Evolutionary conservation across 37 sponge, comb jelly and placozoan species (phyloP), one percentile per base, ranked within the genome.

Genomic region (Spongilla lacustris): DNA sequence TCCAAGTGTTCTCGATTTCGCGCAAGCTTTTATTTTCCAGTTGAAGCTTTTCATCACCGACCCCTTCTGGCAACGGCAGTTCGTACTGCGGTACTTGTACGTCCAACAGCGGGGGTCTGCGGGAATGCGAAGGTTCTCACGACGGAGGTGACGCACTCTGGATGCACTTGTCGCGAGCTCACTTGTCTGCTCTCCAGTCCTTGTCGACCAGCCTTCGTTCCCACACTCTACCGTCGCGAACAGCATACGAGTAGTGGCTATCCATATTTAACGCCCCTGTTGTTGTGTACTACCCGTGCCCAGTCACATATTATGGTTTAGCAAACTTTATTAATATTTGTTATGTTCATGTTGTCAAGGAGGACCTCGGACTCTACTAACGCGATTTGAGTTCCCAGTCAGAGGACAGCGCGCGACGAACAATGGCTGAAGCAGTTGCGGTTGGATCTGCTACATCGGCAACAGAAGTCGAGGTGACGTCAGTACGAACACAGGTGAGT

Each of bases 1-100:
- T 74, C 94, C 94, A 93, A 25, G 66, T 79, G 41, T 90, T 82
- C 46, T 93, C 94, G 6, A 86, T 75, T 23, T 93, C 88, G 24
- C 84, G 75, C 29, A 84, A 73, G 73, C 87, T 89, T 77, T 84
- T 68, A 29, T 74, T 71, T 68, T 83, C 83, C 22, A 84, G 68
- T 30, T 81, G 87, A 30, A 84, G 58, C 49, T 88, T 76, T 31
- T 93, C 91, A 24, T 88, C 84, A 13, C 87, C 91, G 36, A 90
- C 84, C 3, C 88, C 94, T 66, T 94, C 94, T 11, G 94, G 94
- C 31, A 94, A 71, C 21, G 94, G 91, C 0, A 90, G 85, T 79
- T 90, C 91, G 79, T 90, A 79, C 10, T 70, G 77, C 21, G 94
- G 94, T 22, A 94, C 91, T 8, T 83, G 79, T 29, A 90, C 72